phyloP scores from a whole-genome alignment of 2,797 vertebrate species.

The Xiphophorus birchmanni region DNA sequence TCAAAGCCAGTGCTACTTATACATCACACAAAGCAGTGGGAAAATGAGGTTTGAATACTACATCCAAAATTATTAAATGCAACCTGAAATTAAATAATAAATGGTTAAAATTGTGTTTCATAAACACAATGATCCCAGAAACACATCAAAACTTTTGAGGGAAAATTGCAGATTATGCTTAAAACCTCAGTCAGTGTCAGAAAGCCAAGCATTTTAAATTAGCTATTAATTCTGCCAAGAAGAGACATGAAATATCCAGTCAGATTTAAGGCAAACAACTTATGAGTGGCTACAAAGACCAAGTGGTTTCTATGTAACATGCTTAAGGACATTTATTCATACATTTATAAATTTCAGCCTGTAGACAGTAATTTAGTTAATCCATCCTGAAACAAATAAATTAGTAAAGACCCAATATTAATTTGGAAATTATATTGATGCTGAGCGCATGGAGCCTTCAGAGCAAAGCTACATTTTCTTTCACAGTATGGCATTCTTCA shows the following conservation, averaged over 20 bases:
- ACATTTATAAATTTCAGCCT: constrained; percentile 1
- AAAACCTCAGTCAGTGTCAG: not conserved
- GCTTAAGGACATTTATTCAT: not conserved
- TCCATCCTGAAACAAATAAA: not conserved
- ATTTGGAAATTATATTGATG: not conserved
- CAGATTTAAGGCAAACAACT: not conserved
- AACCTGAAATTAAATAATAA: not conserved
- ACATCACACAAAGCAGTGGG: not conserved
- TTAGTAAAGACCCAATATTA: not conserved
- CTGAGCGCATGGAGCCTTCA: not conserved
- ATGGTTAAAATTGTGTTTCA: not conserved
- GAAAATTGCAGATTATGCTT: not conserved
- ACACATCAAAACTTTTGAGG: not conserved
- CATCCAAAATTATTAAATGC: not conserved
- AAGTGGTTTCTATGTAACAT: not conserved
- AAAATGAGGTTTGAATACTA: not conserved
- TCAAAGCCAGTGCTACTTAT: not conserved
- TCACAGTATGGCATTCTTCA: not conserved
- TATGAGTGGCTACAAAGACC: not conserved
- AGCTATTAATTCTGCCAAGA: not conserved
- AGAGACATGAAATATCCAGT: not conserved
- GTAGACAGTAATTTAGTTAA: not conserved
- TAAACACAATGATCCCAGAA: not conserved
- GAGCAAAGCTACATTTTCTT: not conserved
- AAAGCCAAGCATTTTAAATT: not conserved